phyloP scores from a whole-genome alignment of 2,113 vertebrate species.

The Alectura lathami region DNA sequence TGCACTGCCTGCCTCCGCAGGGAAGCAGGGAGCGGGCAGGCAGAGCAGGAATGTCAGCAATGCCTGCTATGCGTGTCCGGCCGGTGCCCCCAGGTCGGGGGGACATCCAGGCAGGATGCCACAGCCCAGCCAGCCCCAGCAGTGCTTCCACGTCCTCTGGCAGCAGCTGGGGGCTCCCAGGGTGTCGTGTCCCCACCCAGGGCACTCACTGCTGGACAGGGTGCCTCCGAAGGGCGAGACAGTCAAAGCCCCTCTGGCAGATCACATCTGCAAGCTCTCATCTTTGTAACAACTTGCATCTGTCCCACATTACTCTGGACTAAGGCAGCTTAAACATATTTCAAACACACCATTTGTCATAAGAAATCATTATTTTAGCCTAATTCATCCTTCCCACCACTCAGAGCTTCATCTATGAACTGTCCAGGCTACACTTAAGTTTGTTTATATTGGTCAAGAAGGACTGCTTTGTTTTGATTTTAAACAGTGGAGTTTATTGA shows the following conservation, averaged over 20 bases:
- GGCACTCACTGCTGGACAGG: fast-evolving
- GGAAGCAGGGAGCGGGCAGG: neutral
- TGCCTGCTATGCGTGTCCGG: neutral
- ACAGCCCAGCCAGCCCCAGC: neutral
- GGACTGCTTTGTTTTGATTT: neutral
- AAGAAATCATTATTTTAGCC: neutral
- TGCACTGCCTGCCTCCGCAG: neutral
- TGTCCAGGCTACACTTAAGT: neutral
- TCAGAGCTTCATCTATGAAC: neutral
- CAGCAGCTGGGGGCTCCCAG: neutral
- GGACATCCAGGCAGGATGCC: neutral
- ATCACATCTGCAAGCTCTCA: neutral
- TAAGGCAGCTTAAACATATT: neutral
- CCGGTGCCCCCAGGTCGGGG: neutral
- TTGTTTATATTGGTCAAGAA: neutral
- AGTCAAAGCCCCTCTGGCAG: neutral
- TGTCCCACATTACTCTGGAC: neutral
- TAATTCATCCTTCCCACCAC: neutral
- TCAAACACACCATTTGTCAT: neutral
- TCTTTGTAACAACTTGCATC: neutral
- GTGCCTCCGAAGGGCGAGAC: neutral
- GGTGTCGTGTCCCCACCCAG: fast-evolving
- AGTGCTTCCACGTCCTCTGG: neutral
- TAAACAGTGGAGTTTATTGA: neutral
- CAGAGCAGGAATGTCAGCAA: constrained; percentile 37